These are phyloP conservation scores for Lypha dubia DNA, from an alignment of 2,888 invertebrate species.

Conservation along the genomic window DNA sequence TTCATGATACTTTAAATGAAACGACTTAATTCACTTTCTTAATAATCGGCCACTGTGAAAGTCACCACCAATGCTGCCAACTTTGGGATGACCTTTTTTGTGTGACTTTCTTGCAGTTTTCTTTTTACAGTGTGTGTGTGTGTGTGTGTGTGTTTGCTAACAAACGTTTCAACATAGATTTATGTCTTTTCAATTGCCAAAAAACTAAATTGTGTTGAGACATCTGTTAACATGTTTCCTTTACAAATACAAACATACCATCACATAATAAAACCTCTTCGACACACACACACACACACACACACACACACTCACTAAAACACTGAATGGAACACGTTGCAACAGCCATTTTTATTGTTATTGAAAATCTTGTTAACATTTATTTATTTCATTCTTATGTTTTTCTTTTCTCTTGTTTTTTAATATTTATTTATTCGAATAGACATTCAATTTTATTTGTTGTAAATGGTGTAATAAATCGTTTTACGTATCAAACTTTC, in stretches of 20 bases:
- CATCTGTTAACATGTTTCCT: slow-evolving; percentile 73
- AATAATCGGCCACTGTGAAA: not conserved
- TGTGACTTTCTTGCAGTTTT: slow-evolving; percentile 52
- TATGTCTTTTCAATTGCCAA: slow-evolving; percentile 70
- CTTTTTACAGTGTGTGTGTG: too few species aligned
- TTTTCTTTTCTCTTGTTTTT: slow-evolving; percentile 16
- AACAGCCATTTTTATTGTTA: slow-evolving; percentile 63
- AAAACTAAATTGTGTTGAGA: slow-evolving; percentile 71
- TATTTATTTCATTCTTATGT: slow-evolving; percentile 56
- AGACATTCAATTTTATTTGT: slow-evolving; percentile 42
- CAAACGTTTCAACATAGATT: slow-evolving; percentile 60
- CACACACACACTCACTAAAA: not conserved
- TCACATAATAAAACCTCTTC: slow-evolving; percentile 12
- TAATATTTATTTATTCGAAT: slow-evolving; percentile 17
- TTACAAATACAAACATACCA: slow-evolving; percentile 24
- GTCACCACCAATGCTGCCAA: not conserved
- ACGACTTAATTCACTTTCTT: not conserved
- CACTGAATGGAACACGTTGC: slow-evolving; percentile 32
- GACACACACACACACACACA: slow-evolving; percentile 1
- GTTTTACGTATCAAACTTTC: slow-evolving; percentile 45
- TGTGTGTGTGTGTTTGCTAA: too few species aligned
- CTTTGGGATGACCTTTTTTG: slow-evolving; percentile 48
- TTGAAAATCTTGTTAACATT: slow-evolving; percentile 67
- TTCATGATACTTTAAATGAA: not conserved
- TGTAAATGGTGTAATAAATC: slow-evolving; percentile 58